These are phyloP conservation scores for Scaptomyza caliginosa DNA, from an alignment of 2,888 invertebrate genomes.

Conservation along the genomic window DNA sequence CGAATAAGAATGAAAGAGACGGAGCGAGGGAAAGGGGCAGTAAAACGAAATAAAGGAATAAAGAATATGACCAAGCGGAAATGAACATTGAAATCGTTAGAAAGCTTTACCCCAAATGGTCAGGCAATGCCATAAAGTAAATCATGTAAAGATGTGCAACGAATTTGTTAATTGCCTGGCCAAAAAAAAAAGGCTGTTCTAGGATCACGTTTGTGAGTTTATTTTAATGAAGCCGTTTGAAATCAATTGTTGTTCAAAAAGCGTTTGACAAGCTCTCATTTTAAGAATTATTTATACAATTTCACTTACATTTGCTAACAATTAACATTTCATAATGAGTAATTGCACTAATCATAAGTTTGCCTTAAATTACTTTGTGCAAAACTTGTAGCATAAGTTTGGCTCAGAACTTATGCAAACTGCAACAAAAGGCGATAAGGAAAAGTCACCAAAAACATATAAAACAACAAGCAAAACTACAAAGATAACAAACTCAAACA, in stretches of 20 bases:
- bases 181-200: constrained; percentile 13
- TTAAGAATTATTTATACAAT: constrained; percentile 8
- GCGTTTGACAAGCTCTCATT: no score
- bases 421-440: constrained; percentile 52
- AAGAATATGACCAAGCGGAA: constrained; percentile 12
- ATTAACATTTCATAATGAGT: constrained; percentile 44
- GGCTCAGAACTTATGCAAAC: constrained; percentile 43
- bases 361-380: constrained; percentile 24
- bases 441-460: constrained; percentile 13
- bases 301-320: constrained; percentile 23
- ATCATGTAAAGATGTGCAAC: constrained; percentile 27
- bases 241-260: constrained; percentile 5
- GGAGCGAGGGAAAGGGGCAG: constrained; percentile 25
- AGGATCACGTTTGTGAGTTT: neutral
- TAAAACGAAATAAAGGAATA: constrained; percentile 35
- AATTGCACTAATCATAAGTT: constrained; percentile 47
- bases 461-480: constrained; percentile 5
- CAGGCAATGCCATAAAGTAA: constrained; percentile 50
- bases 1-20: constrained; percentile 7
- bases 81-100: constrained; percentile 39
- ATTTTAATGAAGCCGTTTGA: neutral
- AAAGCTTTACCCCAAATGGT: constrained; percentile 29
- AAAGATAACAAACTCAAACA: constrained; percentile 30
- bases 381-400: constrained; percentile 59
- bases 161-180: constrained; percentile 62